Evolutionary conservation across 1,140 invertebrate genomes (phyloP).

Genomic region (Papilio helenus): DNA sequence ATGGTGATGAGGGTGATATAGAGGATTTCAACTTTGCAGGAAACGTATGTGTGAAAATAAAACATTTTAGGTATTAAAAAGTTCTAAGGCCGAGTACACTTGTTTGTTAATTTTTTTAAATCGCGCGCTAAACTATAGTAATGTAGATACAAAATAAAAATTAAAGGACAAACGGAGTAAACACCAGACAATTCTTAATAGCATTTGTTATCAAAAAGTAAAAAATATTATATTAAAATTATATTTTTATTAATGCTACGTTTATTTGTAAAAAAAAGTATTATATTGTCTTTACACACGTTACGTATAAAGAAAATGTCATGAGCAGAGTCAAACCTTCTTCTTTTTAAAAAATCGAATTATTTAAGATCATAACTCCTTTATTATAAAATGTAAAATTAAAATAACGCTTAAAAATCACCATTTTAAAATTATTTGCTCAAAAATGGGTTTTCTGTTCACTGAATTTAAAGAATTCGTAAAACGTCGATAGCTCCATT

Average conservation of each 20-base stretch:
- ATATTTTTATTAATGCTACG: neutral
- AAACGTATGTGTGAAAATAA: constrained; percentile 20
- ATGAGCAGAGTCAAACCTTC: neutral
- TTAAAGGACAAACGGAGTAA: neutral
- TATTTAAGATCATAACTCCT: neutral
- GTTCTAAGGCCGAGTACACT: neutral
- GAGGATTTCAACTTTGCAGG: constrained; percentile 24
- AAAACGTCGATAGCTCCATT: constrained; percentile 64
- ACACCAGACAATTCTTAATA: neutral
- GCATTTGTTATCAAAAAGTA: neutral
- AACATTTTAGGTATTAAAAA: neutral
- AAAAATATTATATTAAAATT: neutral
- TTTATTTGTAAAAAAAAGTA: constrained; percentile 21
- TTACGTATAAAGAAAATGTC: constrained; percentile 8
- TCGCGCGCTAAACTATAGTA: neutral
- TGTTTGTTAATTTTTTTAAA: neutral
- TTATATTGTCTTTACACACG: neutral
- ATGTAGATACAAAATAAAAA: neutral
- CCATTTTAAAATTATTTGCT: neutral
- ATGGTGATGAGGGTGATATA: constrained; percentile 39
- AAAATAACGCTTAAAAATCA: neutral
- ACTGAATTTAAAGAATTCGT: neutral
- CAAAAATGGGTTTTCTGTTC: neutral
- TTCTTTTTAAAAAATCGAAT: neutral
- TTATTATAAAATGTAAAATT: neutral